These are phyloP conservation scores for Oreotrochilus melanogaster DNA, from an alignment of 2,113 vertebrate genomes.

Conservation along the genomic window DNA sequence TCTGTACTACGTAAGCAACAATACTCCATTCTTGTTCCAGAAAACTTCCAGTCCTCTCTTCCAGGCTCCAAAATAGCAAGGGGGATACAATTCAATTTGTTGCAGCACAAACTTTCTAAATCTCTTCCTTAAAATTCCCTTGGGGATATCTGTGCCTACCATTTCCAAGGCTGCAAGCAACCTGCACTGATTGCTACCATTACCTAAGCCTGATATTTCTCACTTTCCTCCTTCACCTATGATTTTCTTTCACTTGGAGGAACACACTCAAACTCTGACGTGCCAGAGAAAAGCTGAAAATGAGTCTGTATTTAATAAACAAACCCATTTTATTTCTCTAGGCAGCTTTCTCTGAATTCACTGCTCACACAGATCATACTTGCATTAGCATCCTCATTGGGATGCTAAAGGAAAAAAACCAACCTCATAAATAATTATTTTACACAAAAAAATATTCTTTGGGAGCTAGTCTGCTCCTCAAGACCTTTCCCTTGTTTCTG, in stretches of 20 bases:
- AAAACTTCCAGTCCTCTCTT: neutral
- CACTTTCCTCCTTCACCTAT: neutral
- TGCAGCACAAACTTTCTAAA: neutral
- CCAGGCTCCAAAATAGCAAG: neutral
- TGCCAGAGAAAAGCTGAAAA: neutral
- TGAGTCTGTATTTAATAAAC: neutral
- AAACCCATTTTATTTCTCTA: constrained; percentile 11
- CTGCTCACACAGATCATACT: neutral
- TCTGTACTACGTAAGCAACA: neutral
- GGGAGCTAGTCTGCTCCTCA: neutral
- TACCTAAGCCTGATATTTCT: neutral
- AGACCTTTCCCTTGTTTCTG: neutral
- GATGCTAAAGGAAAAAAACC: neutral
- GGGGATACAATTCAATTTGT: neutral
- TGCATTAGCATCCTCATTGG: neutral
- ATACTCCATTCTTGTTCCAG: neutral
- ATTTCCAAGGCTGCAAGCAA: neutral
- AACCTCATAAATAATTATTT: neutral
- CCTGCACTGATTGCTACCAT: neutral
- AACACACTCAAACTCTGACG: neutral
- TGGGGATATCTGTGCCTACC: neutral
- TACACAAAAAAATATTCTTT: neutral
- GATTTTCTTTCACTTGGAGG: neutral
- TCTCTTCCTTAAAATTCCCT: neutral
- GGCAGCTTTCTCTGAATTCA: neutral